Evolutionary conservation across 30 jellyfish, hydroid and myxozoan species (phyloP).

Genomic region (Rhopilema esculentum): DNA sequence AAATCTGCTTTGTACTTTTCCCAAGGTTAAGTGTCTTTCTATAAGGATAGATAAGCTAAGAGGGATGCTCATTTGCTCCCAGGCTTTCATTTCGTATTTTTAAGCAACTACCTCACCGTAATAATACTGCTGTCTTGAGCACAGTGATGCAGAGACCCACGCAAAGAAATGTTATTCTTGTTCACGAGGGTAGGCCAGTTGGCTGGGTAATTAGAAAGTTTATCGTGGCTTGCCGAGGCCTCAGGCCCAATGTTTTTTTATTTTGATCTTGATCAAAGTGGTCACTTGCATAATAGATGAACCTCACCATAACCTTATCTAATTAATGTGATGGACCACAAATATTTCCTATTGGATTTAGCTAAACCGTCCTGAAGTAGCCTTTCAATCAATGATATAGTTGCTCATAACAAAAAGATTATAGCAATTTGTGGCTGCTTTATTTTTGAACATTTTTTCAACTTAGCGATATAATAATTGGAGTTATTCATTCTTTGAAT

Average conservation of each 20-base stretch:
- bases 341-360: neutral
- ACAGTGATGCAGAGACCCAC: neutral
- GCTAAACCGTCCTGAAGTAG: neutral
- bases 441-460: slow-evolving; percentile 7
- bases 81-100: too few species aligned
- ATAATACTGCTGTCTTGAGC: too few species aligned
- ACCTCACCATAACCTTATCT: slow-evolving; percentile 9
- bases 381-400: neutral
- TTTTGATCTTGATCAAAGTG: neutral
- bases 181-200: neutral
- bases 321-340: slow-evolving; percentile 3
- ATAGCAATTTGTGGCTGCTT: slow-evolving; percentile 12
- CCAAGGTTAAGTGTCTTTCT: too few species aligned
- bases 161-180: neutral
- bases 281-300: neutral
- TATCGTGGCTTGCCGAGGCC: neutral
- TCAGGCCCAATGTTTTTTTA: slow-evolving; percentile 3
- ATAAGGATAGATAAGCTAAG: too few species aligned
- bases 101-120: too few species aligned
- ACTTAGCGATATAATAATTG: slow-evolving; percentile 1
- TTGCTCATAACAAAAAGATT: slow-evolving; percentile 12
- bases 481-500: neutral
- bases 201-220: neutral
- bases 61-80: too few species aligned
- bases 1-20: neutral